Conservation (phyloP, 2,888 invertebrate genomes). For the Thymelicus lineola region DNA sequence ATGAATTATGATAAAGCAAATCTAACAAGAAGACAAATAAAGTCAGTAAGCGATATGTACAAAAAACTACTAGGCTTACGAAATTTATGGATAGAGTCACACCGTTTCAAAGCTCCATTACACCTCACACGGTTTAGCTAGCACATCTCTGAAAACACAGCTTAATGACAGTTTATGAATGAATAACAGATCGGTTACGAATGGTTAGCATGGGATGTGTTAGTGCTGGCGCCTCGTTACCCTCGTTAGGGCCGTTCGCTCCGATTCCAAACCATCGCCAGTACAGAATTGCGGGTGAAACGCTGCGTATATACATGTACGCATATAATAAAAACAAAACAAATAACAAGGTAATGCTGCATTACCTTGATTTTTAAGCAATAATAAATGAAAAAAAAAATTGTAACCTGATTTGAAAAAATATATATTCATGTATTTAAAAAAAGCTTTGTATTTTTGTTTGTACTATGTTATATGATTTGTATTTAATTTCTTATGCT, state of each 20-base stretch:
- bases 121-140: background rate
- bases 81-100: background rate
- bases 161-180: constrained; percentile 50
- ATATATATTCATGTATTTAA: no score
- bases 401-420: background rate
- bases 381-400: no score
- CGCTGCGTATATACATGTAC: constrained; percentile 9
- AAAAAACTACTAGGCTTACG: no score
- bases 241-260: constrained; percentile 44
- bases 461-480: no score
- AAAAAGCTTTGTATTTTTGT: no score
- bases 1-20: no score
- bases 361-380: no score
- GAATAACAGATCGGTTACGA: constrained; percentile 55
- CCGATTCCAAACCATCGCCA: constrained; percentile 13
- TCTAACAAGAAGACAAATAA: no score
- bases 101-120: background rate
- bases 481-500: no score
- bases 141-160: background rate
- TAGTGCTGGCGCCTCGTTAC: constrained; percentile 51
- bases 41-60: no score
- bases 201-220: constrained; percentile 47
- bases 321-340: no score
- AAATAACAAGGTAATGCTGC: no score
- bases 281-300: constrained; percentile 40